Evolutionary conservation across 1,140 invertebrate species (phyloP).

Genomic region (Gonioctena quinquepunctata): DNA sequence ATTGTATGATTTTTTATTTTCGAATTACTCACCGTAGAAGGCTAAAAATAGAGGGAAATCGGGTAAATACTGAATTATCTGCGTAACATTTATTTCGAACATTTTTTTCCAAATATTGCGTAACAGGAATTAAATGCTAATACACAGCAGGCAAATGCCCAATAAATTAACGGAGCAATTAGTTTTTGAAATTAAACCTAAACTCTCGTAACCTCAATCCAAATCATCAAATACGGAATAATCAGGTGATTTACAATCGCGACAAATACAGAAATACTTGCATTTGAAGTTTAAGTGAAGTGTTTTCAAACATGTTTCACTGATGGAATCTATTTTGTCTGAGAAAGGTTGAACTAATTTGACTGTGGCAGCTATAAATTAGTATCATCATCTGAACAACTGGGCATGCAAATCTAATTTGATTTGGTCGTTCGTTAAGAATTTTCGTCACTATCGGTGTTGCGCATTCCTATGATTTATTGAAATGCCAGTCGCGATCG

Average conservation of each 20-base stretch:
- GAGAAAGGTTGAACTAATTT: neutral
- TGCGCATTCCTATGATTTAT: neutral
- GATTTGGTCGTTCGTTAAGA: neutral
- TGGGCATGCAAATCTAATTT: neutral
- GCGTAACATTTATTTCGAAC: too few species aligned
- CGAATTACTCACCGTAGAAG: neutral
- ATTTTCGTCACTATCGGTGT: neutral
- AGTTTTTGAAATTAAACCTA: neutral
- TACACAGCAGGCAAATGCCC: neutral
- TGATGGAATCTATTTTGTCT: too few species aligned
- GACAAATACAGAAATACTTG: neutral
- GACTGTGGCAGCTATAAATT: neutral
- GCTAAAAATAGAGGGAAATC: neutral
- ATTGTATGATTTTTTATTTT: neutral
- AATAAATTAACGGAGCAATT: neutral
- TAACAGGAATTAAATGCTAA: neutral
- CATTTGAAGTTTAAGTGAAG: neutral
- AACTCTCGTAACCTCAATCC: neutral
- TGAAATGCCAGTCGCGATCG: neutral
- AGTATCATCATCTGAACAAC: neutral
- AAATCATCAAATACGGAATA: neutral
- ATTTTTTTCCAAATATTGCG: too few species aligned
- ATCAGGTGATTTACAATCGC: slow-evolving; percentile 1
- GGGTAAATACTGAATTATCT: too few species aligned
- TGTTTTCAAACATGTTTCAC: neutral